Evolutionary conservation across 1,140 invertebrate genomes (phyloP).

Genomic region (Pissodes strobi): DNA sequence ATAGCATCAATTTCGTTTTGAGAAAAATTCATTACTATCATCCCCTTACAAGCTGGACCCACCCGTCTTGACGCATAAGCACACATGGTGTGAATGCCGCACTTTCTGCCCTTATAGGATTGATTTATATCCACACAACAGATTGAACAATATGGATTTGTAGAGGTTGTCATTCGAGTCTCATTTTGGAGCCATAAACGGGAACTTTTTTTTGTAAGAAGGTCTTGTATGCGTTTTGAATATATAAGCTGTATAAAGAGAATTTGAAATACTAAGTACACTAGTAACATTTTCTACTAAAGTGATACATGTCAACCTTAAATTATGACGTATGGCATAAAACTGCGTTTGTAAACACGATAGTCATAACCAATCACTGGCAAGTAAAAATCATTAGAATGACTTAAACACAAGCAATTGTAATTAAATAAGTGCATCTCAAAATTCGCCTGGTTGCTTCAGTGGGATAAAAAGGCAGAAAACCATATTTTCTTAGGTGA

Average conservation of each 20-base stretch:
- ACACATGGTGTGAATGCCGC: constrained; percentile 47
- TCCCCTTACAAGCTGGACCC: constrained; percentile 45
- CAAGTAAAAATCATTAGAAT: too few species aligned
- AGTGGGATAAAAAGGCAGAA: too few species aligned
- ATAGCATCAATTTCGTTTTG: constrained; percentile 46
- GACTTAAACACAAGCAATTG: too few species aligned
- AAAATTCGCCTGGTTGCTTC: too few species aligned
- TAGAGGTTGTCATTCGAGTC: not conserved
- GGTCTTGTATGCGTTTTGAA: not conserved
- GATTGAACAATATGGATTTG: constrained; percentile 41
- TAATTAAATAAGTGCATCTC: too few species aligned
- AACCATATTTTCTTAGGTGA: too few species aligned
- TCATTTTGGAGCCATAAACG: constrained; percentile 17
- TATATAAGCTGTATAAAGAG: not conserved
- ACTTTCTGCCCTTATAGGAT: constrained; percentile 35
- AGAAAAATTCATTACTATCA: constrained; percentile 42
- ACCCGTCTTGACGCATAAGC: constrained; percentile 33
- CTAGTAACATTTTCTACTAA: not conserved
- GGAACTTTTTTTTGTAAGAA: constrained; percentile 20
- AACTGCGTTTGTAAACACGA: too few species aligned
- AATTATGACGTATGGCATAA: too few species aligned
- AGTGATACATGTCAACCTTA: not conserved
- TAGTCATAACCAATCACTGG: too few species aligned
- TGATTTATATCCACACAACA: constrained; percentile 41
- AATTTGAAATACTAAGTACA: not conserved